Conservation (phyloP, 2,797 vertebrate species). For the Ataeniobius toweri region DNA sequence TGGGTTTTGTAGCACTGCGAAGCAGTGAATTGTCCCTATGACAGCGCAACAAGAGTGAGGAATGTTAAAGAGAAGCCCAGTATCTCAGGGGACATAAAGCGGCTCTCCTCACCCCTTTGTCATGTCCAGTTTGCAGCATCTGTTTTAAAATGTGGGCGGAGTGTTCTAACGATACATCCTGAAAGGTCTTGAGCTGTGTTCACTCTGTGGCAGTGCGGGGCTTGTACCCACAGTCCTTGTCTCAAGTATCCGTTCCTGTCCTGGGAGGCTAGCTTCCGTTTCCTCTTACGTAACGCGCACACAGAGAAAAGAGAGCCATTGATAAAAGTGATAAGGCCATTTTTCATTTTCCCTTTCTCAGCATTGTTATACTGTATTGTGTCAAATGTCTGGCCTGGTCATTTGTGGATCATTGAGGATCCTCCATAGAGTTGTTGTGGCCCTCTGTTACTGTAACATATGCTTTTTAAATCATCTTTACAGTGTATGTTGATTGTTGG, state of each 20-base stretch:
- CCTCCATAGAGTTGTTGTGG: constrained; percentile 12
- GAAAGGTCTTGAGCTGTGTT: constrained; percentile 61
- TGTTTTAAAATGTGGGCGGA: constrained; percentile 46
- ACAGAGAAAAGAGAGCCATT: constrained; percentile 68
- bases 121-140: constrained; percentile 66
- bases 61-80: constrained; percentile 83
- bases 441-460: constrained; percentile 7
- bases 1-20: constrained; percentile 78
- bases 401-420: constrained; percentile 41
- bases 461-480: background rate
- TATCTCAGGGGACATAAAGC: constrained; percentile 63
- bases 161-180: constrained; percentile 66
- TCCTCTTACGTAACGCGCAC: constrained; percentile 79
- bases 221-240: constrained; percentile 67
- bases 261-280: constrained; percentile 78
- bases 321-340: constrained; percentile 72
- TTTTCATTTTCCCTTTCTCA: constrained; percentile 76
- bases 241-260: constrained; percentile 80
- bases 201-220: constrained; percentile 49
- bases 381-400: constrained; percentile 49
- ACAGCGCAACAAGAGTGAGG: constrained; percentile 69
- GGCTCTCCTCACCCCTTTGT: constrained; percentile 69
- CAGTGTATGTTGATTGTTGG: background rate
- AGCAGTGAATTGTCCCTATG: constrained; percentile 80
- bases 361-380: constrained; percentile 65